Conservation (phyloP, 2,888 invertebrate species). For the Adelphocoris suturalis region DNA sequence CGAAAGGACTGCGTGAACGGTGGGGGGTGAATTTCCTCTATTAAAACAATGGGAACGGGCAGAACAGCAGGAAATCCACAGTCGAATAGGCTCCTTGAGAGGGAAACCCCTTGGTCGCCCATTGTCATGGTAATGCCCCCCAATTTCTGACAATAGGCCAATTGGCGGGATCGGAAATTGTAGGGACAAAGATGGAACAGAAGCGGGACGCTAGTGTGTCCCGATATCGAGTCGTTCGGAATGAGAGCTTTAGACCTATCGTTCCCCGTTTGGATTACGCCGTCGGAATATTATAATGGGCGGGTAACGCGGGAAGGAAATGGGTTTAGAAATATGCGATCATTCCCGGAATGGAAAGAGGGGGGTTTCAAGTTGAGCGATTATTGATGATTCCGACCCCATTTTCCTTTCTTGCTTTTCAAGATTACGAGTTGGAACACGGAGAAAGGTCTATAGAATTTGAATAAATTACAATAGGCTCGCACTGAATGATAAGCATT, state of each 20-base stretch:
- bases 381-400: conserved; percentile 12
- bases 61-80: background rate
- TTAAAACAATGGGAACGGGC: conserved; percentile 50
- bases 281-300: conserved; percentile 44
- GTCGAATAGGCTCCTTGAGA: conserved; percentile 37
- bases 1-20: too few relatives aligned
- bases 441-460: background rate
- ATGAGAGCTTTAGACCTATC: conserved; percentile 24
- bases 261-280: conserved; percentile 29
- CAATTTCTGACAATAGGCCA: conserved; percentile 67
- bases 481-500: too few relatives aligned
- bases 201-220: background rate
- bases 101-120: background rate
- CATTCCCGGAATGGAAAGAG: background rate
- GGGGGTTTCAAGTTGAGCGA: conserved; percentile 16
- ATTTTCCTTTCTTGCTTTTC: background rate
- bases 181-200: conserved; percentile 19
- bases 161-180: conserved; percentile 67
- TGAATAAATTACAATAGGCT: background rate
- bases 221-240: conserved; percentile 30
- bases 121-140: conserved; percentile 66
- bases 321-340: conserved; percentile 45
- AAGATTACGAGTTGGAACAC: conserved; percentile 7
- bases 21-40: background rate
- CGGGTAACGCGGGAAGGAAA: conserved; percentile 4